phyloP scores from a whole-genome alignment of 35 echinoderm and acorn worm genomes.

The Apostichopus japonicus region DNA sequence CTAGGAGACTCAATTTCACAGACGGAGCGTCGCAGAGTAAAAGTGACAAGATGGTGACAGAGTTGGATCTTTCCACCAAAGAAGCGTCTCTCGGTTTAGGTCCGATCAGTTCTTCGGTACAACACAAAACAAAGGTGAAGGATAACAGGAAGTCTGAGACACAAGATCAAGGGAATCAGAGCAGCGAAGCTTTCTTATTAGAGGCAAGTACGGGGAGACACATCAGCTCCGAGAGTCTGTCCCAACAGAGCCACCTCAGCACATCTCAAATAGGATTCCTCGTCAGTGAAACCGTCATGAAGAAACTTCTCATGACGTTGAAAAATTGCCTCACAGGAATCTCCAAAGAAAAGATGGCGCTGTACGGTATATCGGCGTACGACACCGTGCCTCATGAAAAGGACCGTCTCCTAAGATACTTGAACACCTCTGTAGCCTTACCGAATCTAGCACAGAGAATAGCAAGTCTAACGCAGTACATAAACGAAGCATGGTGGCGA shows the following conservation, averaged over 20 bases:
- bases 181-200: background rate
- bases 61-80: background rate
- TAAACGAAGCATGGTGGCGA: slow-evolving; percentile 96
- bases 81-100: background rate
- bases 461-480: slow-evolving; percentile 70
- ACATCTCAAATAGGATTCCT: slow-evolving; percentile 72
- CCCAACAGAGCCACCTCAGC: slow-evolving; percentile 63
- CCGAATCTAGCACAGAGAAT: slow-evolving; percentile 78
- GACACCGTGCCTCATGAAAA: slow-evolving; percentile 38
- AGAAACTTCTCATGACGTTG: slow-evolving; percentile 66
- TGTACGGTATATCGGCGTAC: slow-evolving; percentile 38
- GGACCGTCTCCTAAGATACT: slow-evolving; percentile 57
- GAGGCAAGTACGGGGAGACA: background rate
- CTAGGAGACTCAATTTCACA: slow-evolving; percentile 12
- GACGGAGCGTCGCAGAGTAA: background rate
- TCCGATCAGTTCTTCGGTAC: background rate
- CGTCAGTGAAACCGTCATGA: slow-evolving; percentile 51
- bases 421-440: slow-evolving; percentile 69
- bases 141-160: background rate
- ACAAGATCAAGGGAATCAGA: background rate
- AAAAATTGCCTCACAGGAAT: slow-evolving; percentile 81
- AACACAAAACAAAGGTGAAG: background rate
- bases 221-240: slow-evolving; percentile 61
- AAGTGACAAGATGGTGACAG: background rate
- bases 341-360: slow-evolving; percentile 66